Base-by-base conservation (phyloP, 2,797 vertebrate genomes). In the Lateolabrax maculatus region DNA sequence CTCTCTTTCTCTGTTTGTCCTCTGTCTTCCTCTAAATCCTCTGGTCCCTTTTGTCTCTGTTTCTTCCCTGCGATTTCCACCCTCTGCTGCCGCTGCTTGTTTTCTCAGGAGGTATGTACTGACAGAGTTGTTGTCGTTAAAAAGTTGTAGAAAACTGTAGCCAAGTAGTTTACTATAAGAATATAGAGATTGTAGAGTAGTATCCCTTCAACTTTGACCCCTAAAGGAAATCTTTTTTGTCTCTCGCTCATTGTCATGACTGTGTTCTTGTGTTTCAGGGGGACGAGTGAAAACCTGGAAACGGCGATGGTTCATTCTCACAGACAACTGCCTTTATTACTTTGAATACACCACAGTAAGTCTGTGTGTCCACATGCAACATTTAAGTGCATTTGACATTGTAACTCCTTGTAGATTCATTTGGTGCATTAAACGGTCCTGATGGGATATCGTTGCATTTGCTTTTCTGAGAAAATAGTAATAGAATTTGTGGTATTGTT, bases 221-320 rank as follows among this genome's bases (percentile, higher is more conserved):
- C 21, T n/a, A 3, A n/a, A 39, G 5, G 13, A 21, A 43, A 41
- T 62, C 0, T 16, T 31, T 65, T 44, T 70, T 3, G 23, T 39
- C 13, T 64, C 21, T 51, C 39, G 60, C 29, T 85, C 36, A 57
- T 69, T 15, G 6, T 56, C 3, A 3, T 58, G 8, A 25, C 34
- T 57, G 0, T 65, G 3, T 60, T 43, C 43, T 73, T 87, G 44
- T 85, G 84, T 91, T 83, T 62, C 90, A 99, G 98, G 98, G 70
- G 98, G 98, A 81, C 96, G 98, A 0, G 98, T 99, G 90, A 99
- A 99, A 93, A 99, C 98, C 0, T 99, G 98, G 98, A 99, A 99
- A 76, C 94, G 98, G 6, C 96, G 98, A 72, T 99, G 98, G 98
- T 99, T 99, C 88, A 99, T 99, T 86, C 96, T 99, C 84, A 99